Evolutionary conservation across 2,113 vertebrate genomes (phyloP), one percentile per base, ranked within the genome.

Genomic region (Tiliqua scincoides): DNA sequence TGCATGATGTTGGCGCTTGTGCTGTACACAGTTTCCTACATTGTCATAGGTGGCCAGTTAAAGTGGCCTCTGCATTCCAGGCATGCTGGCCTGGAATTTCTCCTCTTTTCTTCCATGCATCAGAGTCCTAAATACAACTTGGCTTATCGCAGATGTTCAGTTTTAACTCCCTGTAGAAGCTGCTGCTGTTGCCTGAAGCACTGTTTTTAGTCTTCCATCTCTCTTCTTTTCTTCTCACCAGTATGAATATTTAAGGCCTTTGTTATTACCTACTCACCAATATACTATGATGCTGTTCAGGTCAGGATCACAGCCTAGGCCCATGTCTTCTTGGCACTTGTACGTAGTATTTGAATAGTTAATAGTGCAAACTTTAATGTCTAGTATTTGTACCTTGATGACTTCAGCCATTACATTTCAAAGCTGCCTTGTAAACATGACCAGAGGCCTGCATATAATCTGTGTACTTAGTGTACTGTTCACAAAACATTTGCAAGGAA

Each of bases 341-440:
- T n/a, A n/a, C n/a, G n/a, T 43, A 62, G 8, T 82, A 91, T 84
- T 37, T 82, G 37, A 15, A 91, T 48, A 87, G 77, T 6, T 84
- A 83, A 84, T 85, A 84, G 88, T 52, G 40, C 43, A 68, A 72
- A 79, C 35, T 52, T 48, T 61, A 91, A 1, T 48, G 63, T 0
- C 0, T 81, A 74, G 81, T 30, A 2, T 72, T 89, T 87, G 91
- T 5, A 14, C 67, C n/a, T 72, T 57, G 40, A 18, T 71, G 35
- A 35, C 35, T 18, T 40, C 23, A 40, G 54, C 20, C 48, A 15
- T 30, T 57, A 61, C 43, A 5, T 40, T 40, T 32, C 54, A 73
- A 59, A 83, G 23, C n/a, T 71, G 11, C 32, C 23, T 37, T 57
- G 52, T 2, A 82, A 70, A 48, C 40, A 67, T 32, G 79, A 32